phyloP scores from a whole-genome alignment of 1,140 invertebrate genomes.

The Drosophila sechellia region DNA sequence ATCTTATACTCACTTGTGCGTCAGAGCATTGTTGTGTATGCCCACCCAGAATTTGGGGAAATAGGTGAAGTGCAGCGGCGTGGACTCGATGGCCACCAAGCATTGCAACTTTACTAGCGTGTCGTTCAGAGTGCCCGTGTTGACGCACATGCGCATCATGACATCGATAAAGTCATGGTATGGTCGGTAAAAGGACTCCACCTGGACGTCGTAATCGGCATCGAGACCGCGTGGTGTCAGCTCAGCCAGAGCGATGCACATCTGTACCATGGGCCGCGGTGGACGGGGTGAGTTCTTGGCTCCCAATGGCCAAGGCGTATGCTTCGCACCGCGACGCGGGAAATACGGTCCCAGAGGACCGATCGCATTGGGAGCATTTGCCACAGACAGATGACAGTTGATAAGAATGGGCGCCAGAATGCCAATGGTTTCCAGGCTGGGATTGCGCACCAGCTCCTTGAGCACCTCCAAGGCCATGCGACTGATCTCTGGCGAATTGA shows the following conservation, averaged over 20 bases:
- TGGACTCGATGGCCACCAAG: slow-evolving; percentile 82
- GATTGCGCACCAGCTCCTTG: slow-evolving; percentile 93
- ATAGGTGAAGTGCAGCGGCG: slow-evolving; percentile 81
- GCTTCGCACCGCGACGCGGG: slow-evolving; percentile 76
- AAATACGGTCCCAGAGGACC: slow-evolving; percentile 82
- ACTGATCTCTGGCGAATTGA: slow-evolving; percentile 94
- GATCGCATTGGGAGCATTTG: slow-evolving; percentile 90
- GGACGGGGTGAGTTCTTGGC: slow-evolving; percentile 86
- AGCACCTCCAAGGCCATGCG: slow-evolving; percentile 92
- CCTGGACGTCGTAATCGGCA: slow-evolving; percentile 91
- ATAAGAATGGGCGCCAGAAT: slow-evolving; percentile 93
- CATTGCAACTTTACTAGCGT: slow-evolving; percentile 80
- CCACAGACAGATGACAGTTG: slow-evolving; percentile 92
- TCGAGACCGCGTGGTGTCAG: slow-evolving; percentile 88
- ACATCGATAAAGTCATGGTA: slow-evolving; percentile 95
- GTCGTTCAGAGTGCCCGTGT: slow-evolving; percentile 81
- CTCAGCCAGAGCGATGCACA: slow-evolving; percentile 92
- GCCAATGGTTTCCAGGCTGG: slow-evolving; percentile 92
- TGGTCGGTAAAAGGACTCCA: slow-evolving; percentile 91
- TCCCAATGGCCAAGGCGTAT: slow-evolving; percentile 67
- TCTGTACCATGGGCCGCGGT: slow-evolving; percentile 93
- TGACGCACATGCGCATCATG: slow-evolving; percentile 93
- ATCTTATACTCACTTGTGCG: slow-evolving; percentile 75
- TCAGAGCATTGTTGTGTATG: slow-evolving; percentile 82
- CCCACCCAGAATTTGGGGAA: slow-evolving; percentile 84